A percentile compares a stretch with the other conserved stretches of the same genome.
Conservation (phyloP, 2,113 vertebrate species). For the Neodontobutis hainanensis region DNA sequence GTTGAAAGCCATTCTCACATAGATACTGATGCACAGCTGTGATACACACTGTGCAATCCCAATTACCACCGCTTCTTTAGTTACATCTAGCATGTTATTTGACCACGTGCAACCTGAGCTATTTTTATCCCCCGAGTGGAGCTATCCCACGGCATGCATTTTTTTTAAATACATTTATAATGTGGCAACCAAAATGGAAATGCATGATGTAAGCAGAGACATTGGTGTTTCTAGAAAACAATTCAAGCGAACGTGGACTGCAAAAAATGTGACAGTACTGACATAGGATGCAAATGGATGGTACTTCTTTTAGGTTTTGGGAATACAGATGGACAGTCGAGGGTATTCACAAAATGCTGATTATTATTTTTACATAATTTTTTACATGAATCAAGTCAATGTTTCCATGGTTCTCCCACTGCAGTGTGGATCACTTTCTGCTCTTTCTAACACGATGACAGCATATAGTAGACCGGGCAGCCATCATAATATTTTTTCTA, state of each 20-base stretch:
- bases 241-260: background rate
- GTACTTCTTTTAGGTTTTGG: constrained; percentile 16
- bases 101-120: constrained; percentile 1
- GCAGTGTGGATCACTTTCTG: too few relatives aligned
- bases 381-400: too few relatives aligned
- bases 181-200: constrained; percentile 16
- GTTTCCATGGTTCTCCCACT: too few relatives aligned
- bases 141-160: background rate
- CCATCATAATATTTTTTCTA: too few relatives aligned
- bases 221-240: background rate
- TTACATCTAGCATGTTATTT: constrained; percentile 19
- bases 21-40: constrained; percentile 29
- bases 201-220: too few relatives aligned
- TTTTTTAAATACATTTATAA: background rate
- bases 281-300: constrained; percentile 12
- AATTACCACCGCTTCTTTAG: background rate
- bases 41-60: constrained; percentile 1
- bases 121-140: constrained; percentile 33
- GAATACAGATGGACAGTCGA: background rate
- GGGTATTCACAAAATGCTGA: too few relatives aligned
- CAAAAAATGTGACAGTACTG: background rate
- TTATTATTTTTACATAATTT: too few relatives aligned
- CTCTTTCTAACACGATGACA: too few relatives aligned
- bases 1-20: constrained; percentile 33
- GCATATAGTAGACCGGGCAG: too few relatives aligned